Percentiles rank a stretch among this genome's conserved stretches.
These are phyloP conservation scores for Rhadina sibilatrix DNA, from an alignment of 2,113 vertebrate species.

Conservation along the genomic window DNA sequence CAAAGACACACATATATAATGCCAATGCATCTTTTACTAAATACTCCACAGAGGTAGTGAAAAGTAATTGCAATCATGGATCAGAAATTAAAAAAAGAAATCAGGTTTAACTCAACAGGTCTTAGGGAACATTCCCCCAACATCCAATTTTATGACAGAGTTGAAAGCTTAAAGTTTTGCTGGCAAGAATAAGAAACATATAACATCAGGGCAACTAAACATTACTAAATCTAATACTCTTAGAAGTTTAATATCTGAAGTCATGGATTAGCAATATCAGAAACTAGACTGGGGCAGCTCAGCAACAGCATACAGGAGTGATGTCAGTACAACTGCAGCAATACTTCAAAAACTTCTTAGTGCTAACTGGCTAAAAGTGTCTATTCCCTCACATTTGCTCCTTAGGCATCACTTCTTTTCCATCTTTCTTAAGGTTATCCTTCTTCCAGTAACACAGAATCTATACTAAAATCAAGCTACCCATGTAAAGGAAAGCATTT, in stretches of 20 bases:
- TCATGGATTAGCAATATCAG: background rate
- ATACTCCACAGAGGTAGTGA: background rate
- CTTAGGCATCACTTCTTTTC: background rate
- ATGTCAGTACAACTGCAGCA: fast-evolving
- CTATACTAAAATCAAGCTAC: background rate
- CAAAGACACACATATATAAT: background rate
- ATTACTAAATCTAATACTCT: background rate
- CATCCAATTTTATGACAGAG: background rate
- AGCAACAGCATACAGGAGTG: background rate
- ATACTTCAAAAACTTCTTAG: background rate
- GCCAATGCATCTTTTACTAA: background rate
- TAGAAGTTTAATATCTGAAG: background rate
- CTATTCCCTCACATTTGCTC: background rate
- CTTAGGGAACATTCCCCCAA: background rate
- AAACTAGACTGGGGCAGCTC: background rate
- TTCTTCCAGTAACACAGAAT: background rate
- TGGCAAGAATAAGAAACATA: background rate
- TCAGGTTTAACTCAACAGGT: background rate
- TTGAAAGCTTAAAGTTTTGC: background rate
- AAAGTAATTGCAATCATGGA: background rate
- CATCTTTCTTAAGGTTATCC: background rate
- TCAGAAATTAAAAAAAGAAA: background rate
- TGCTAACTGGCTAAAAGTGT: background rate
- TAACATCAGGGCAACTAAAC: background rate
- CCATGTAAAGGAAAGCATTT: background rate